These are phyloP conservation scores for Leptopterna dolabrata DNA, from an alignment of 2,888 invertebrate species.

Conservation along the genomic window DNA sequence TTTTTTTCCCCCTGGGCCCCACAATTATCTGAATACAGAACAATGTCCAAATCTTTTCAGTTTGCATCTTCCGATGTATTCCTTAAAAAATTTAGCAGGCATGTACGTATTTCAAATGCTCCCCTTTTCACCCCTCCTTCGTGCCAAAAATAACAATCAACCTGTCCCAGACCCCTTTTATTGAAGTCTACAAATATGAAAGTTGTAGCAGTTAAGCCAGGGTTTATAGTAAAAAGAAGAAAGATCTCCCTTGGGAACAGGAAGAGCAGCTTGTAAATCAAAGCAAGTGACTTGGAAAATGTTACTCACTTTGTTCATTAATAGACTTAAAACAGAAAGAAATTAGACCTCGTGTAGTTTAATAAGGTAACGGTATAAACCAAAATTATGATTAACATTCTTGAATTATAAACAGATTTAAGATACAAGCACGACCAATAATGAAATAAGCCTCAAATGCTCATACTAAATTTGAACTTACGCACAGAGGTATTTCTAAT, in stretches of 20 bases:
- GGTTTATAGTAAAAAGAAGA: constrained; percentile 62
- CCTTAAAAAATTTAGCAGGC: constrained; percentile 34
- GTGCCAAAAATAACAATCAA: constrained; percentile 62
- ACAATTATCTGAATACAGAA: constrained; percentile 62
- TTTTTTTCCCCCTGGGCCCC: constrained; percentile 63
- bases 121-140: constrained; percentile 57
- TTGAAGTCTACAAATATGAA: constrained; percentile 57
- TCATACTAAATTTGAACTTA: no score
- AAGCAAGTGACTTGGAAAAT: neutral
- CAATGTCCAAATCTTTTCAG: constrained; percentile 38
- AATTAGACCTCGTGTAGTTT: no score
- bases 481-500: no score
- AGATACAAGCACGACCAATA: no score
- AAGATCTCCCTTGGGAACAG: constrained; percentile 62
- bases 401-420: no score
- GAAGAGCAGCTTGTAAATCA: constrained; percentile 60
- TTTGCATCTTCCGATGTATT: neutral
- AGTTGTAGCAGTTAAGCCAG: constrained; percentile 61
- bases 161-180: constrained; percentile 33
- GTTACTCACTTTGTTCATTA: constrained; percentile 48
- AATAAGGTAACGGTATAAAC: no score
- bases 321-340: no score
- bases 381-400: no score
- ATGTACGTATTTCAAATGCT: constrained; percentile 47
- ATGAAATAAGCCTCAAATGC: no score